Conservation (phyloP, 2,113 vertebrate genomes). For the Sinocyclocheilus grahami region DNA sequence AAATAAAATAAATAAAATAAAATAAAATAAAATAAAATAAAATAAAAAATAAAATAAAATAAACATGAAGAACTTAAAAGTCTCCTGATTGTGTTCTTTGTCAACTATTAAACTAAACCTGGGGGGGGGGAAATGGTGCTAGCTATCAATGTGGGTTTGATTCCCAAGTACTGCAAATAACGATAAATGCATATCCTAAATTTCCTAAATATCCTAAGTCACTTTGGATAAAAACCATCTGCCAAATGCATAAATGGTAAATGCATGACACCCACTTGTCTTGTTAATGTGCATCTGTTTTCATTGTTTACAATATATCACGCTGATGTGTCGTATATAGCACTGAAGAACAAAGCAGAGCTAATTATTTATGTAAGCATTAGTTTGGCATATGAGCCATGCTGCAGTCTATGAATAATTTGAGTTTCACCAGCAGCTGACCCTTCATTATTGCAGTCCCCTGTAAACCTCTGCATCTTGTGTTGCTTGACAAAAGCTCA, state of each 20-base stretch:
- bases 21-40: no score
- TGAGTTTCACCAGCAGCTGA: conserved; percentile 11
- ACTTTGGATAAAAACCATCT: neutral
- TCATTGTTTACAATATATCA: neutral
- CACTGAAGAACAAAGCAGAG: neutral
- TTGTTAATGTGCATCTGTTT: neutral
- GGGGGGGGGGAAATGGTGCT: neutral
- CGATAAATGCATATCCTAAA: neutral
- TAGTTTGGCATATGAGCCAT: neutral
- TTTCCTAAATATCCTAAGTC: neutral
- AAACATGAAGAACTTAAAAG: neutral
- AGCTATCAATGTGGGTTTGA: neutral
- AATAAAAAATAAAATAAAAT: no score
- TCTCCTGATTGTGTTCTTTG: neutral
- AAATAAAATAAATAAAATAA: no score
- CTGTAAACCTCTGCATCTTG: conserved; percentile 41
- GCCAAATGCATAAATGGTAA: neutral
- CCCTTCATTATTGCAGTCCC: conserved; percentile 24
- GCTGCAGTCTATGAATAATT: conserved; percentile 11
- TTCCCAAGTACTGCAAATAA: neutral
- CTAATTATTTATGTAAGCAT: conserved; percentile 8
- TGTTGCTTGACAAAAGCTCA: conserved; percentile 61
- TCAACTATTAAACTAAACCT: neutral
- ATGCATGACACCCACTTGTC: neutral
- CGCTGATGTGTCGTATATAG: neutral